Conservation (phyloP, 2,797 vertebrate species). For the Clarias pachynema region DNA sequence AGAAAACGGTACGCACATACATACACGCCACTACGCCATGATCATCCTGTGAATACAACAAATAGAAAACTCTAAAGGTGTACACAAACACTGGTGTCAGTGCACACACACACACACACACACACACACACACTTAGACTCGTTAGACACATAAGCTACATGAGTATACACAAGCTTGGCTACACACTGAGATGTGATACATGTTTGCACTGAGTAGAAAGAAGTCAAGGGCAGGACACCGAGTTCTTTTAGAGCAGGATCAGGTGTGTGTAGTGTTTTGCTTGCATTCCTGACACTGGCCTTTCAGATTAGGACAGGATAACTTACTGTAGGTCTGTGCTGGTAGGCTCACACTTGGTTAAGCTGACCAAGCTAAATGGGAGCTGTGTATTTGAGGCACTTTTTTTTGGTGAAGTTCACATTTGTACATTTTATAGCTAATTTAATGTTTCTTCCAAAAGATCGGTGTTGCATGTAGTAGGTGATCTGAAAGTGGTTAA, state of each 20-base stretch:
- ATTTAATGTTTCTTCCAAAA: neutral
- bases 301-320: neutral
- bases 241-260: neutral
- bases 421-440: neutral
- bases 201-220: conserved; percentile 6
- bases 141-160: neutral
- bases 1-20: conserved; percentile 71
- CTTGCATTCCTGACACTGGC: neutral
- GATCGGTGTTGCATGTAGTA: no score
- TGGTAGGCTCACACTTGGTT: neutral
- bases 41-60: neutral
- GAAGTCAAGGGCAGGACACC: conserved; percentile 8
- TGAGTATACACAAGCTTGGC: conserved; percentile 15
- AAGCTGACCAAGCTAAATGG: neutral
- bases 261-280: conserved; percentile 17
- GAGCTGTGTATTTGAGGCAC: neutral
- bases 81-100: neutral
- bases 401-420: neutral
- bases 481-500: neutral
- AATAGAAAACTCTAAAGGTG: neutral
- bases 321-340: neutral
- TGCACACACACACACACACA: neutral
- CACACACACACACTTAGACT: neutral
- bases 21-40: neutral
- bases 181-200: neutral